Evolutionary conservation across 2,888 invertebrate genomes (phyloP).

Genomic region (Doris montereyensis): DNA sequence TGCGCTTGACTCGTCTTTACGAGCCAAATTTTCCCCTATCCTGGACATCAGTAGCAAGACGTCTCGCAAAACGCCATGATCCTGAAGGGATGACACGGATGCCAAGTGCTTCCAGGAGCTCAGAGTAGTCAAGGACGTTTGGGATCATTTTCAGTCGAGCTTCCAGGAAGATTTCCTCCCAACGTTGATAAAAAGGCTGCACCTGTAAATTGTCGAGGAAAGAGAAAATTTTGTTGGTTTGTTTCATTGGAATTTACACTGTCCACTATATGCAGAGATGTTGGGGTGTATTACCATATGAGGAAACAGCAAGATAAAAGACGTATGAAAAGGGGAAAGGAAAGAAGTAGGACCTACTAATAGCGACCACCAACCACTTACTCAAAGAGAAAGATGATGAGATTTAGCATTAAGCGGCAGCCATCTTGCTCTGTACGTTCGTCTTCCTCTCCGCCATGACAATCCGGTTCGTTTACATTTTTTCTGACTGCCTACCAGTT

Average conservation of each 20-base stretch:
- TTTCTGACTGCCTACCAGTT: no score
- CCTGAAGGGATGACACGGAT: constrained; percentile 47
- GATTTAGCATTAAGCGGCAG: no score
- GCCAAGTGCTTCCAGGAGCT: constrained; percentile 56
- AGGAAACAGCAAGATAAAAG: no score
- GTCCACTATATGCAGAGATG: no score
- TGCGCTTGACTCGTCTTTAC: background rate
- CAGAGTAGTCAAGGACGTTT: constrained; percentile 55
- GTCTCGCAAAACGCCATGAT: constrained; percentile 49
- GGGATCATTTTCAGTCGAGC: constrained; percentile 52
- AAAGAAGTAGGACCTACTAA: no score
- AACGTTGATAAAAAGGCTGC: background rate
- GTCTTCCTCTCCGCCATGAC: no score
- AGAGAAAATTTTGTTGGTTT: background rate
- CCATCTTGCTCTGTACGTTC: no score
- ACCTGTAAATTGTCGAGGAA: background rate
- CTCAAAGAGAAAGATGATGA: no score
- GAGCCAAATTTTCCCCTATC: constrained; percentile 50
- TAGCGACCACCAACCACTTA: no score
- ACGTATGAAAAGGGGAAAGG: no score
- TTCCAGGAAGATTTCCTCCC: constrained; percentile 32
- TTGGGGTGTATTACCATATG: background rate
- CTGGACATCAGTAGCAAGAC: constrained; percentile 51
- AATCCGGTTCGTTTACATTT: no score
- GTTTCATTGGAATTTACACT: no score